phyloP scores from a whole-genome alignment of 2,888 invertebrate genomes.

The Ectobius pallidus region DNA sequence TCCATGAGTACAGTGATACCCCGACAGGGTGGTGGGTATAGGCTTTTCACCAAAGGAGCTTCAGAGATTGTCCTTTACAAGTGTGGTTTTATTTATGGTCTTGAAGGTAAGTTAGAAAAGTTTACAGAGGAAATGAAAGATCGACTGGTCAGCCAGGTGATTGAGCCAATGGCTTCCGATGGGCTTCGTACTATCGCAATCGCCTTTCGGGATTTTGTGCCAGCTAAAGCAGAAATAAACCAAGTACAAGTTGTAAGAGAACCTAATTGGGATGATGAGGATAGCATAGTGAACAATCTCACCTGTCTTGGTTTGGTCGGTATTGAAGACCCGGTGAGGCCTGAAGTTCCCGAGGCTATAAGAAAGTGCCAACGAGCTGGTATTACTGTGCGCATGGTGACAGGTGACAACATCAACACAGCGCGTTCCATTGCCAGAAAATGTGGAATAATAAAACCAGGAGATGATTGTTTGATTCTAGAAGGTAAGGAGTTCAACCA shows the following conservation, averaged over 20 bases:
- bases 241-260: constrained; percentile 90
- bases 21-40: constrained; percentile 82
- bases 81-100: constrained; percentile 94
- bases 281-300: constrained; percentile 87
- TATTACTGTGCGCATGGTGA: constrained; percentile 99
- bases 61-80: constrained; percentile 95
- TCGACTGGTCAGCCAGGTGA: constrained; percentile 87
- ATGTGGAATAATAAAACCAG: constrained; percentile 94
- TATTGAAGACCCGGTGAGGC: constrained; percentile 98
- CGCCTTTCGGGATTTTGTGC: constrained; percentile 94
- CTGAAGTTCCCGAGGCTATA: constrained; percentile 95
- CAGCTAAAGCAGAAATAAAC: constrained; percentile 88
- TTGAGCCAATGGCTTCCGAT: constrained; percentile 98
- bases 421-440: constrained; percentile 97
- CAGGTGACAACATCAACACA: constrained; percentile 99
- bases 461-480: constrained; percentile 93
- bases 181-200: constrained; percentile 95
- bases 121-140: constrained; percentile 95
- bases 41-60: constrained; percentile 97
- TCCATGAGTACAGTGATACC: constrained; percentile 98
- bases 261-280: constrained; percentile 97
- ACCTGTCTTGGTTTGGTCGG: constrained; percentile 97
- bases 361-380: constrained; percentile 95
- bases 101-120: constrained; percentile 88
- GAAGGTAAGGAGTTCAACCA: constrained; percentile 98